Conservation (phyloP, 2,888 invertebrate species). For the Pterobdella sp. region DNA sequence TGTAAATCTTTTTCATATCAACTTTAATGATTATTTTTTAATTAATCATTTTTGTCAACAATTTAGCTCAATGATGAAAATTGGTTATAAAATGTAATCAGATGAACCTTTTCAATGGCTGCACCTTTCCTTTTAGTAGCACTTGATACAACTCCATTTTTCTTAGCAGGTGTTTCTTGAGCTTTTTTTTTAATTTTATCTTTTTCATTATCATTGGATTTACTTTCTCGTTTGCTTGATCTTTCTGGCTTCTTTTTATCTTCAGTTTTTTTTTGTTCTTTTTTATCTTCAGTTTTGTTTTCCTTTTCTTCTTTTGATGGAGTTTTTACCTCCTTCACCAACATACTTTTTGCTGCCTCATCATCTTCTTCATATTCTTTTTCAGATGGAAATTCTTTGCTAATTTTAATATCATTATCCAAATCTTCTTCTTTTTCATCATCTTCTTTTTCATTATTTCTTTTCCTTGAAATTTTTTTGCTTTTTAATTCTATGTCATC, state of each 20-base stretch:
- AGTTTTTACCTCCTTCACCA: background rate
- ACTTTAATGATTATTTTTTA: no score
- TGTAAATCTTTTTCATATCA: no score
- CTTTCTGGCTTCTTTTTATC: constrained; percentile 5
- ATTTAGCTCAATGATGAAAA: no score
- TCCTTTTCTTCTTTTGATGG: background rate
- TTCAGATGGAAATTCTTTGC: background rate
- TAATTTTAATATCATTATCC: background rate
- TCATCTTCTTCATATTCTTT: constrained; percentile 6
- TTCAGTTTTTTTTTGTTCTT: background rate
- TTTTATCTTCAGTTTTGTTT: background rate
- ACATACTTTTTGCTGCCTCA: background rate
- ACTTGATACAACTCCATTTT: background rate
- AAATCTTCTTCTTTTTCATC: background rate
- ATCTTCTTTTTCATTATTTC: constrained; percentile 12
- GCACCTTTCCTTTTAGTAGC: background rate
- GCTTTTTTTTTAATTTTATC: background rate
- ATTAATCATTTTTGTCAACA: no score
- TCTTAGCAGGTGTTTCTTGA: background rate
- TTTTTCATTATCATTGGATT: background rate
- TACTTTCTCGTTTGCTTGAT: background rate
- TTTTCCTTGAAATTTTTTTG: constrained; percentile 7
- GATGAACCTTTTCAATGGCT: background rate
- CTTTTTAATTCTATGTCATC: constrained; percentile 15
- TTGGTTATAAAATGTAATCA: no score